Evolutionary conservation across 2,888 invertebrate species (phyloP).

Genomic region (Drosophila borealis): DNA sequence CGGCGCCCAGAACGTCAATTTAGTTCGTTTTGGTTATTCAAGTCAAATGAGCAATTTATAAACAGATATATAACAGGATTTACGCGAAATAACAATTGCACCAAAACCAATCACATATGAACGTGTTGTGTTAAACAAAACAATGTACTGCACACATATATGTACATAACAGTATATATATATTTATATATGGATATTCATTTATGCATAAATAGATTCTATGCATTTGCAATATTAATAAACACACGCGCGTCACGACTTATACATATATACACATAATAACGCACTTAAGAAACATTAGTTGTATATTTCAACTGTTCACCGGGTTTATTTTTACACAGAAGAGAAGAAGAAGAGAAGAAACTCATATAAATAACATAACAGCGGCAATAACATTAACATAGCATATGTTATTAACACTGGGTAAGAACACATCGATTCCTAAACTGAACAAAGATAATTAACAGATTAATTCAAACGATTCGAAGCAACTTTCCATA

Average conservation of each 20-base stretch:
- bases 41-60: not conserved
- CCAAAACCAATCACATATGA: constrained; percentile 9
- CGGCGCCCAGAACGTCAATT: not conserved
- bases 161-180: not conserved
- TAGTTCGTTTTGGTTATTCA: not conserved
- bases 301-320: constrained; percentile 18
- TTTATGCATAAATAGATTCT: not conserved
- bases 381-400: constrained; percentile 16
- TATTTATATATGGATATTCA: not conserved
- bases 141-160: constrained; percentile 1
- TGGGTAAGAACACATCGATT: not conserved
- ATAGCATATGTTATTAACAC: constrained; percentile 33
- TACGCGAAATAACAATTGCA: constrained; percentile 13
- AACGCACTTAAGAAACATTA: constrained; percentile 5
- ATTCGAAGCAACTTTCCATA: not conserved
- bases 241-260: constrained; percentile 2
- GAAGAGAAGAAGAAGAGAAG: constrained; percentile 15
- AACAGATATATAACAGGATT: not conserved
- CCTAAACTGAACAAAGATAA: not conserved
- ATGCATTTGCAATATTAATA: constrained; percentile 11
- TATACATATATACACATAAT: constrained; percentile 12
- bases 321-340: constrained; percentile 35
- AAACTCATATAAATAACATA: constrained; percentile 23
- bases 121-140: not conserved
- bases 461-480: not conserved